phyloP scores from a whole-genome alignment of 2,113 vertebrate species.

The Diphyllodes magnificus region DNA sequence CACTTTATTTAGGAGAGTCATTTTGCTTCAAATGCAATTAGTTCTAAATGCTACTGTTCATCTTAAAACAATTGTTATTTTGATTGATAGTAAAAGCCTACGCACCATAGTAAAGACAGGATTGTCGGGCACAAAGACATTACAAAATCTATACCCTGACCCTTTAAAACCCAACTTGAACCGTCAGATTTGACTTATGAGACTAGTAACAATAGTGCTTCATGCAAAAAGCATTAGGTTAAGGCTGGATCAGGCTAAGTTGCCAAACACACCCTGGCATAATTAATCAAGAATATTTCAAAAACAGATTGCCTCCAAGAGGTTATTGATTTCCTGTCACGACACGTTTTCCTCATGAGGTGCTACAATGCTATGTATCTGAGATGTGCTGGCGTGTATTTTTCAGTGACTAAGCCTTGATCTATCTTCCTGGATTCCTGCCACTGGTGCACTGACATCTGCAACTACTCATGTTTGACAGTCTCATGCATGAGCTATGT shows the following conservation, averaged over 20 bases:
- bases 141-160: slow-evolving; percentile 73
- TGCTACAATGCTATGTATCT: slow-evolving; percentile 44
- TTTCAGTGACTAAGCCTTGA: slow-evolving; percentile 73
- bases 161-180: slow-evolving; percentile 68
- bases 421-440: slow-evolving; percentile 69
- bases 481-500: slow-evolving; percentile 70
- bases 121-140: slow-evolving; percentile 53
- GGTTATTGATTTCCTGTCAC: slow-evolving; percentile 76
- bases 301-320: slow-evolving; percentile 65
- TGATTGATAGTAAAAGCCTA: slow-evolving; percentile 69
- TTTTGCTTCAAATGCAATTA: slow-evolving; percentile 34
- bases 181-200: slow-evolving; percentile 69
- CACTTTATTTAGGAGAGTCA: slow-evolving; percentile 1
- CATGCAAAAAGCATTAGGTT: slow-evolving; percentile 77
- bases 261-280: slow-evolving; percentile 66
- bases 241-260: slow-evolving; percentile 64
- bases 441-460: slow-evolving; percentile 72
- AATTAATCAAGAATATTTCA: slow-evolving; percentile 78
- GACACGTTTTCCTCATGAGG: slow-evolving; percentile 61
- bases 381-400: slow-evolving; percentile 64
- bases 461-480: slow-evolving; percentile 77
- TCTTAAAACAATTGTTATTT: slow-evolving; percentile 67
- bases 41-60: slow-evolving; percentile 60
- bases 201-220: slow-evolving; percentile 65
- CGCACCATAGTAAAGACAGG: slow-evolving; percentile 57